These are phyloP conservation scores for Halichoeres trimaculatus DNA, from an alignment of 2,113 vertebrate species.

Conservation along the genomic window DNA sequence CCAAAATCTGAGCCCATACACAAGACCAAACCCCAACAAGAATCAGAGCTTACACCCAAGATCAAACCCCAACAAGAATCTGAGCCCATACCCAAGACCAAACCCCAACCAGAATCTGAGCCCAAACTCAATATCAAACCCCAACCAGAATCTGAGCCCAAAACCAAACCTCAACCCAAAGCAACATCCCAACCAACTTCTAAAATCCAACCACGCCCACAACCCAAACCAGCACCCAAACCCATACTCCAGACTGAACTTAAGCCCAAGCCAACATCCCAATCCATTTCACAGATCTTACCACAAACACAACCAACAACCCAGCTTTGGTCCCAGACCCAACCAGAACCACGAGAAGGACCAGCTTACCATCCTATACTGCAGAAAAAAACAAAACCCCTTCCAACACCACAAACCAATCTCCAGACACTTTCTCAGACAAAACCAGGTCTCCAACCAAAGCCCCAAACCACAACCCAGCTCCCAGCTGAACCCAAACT, in stretches of 20 bases:
- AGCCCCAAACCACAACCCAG: constrained; percentile 20
- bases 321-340: not conserved
- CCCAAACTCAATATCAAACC: not conserved
- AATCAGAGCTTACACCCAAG: no score
- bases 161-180: not conserved
- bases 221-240: not conserved
- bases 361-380: not conserved
- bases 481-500: constrained; percentile 5
- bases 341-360: constrained; percentile 5
- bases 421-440: not conserved
- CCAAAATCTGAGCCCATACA: not conserved
- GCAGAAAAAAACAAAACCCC: not conserved
- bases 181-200: not conserved
- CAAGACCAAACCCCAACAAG: not conserved
- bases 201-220: not conserved
- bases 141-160: not conserved
- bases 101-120: not conserved
- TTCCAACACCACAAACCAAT: not conserved
- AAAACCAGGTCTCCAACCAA: constrained; percentile 2
- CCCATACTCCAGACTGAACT: not conserved
- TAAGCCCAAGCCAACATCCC: not conserved
- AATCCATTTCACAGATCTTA: not conserved
- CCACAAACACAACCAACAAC: not conserved
- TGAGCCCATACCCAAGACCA: not conserved
- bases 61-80: not conserved